Evolutionary conservation across 2,113 vertebrate genomes (phyloP), one percentile per base, ranked within the genome.

Genomic region (Rhinichthys klamathensis): DNA sequence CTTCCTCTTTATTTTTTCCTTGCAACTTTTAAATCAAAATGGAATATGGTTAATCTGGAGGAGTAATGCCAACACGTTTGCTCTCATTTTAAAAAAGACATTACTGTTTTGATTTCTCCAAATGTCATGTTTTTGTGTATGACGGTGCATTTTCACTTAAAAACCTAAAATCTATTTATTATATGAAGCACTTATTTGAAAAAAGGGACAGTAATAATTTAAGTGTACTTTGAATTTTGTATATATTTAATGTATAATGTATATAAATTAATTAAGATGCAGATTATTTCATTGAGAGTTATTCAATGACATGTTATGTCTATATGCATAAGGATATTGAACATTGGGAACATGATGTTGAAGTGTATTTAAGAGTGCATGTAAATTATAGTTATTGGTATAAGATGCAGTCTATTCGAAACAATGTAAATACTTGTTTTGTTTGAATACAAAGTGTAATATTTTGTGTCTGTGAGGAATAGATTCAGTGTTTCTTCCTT

Each of bases 201-300:
- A 91, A 91, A 92, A 94, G 94, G 94, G 91, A 92, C 95, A 95
- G 96, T 95, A 95, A 94, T 92, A 95, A 96, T 98, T 96, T 97
- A 96, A 95, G 96, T 96, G 93, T 97, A 97, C 96, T 97, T 95
- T 95, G 97, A 97, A 98, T 97, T 98, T 98, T 98, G 95, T 96
- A 97, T 96, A 95, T 92, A 92, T 91, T 56, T 91, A 91, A 90
- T 92, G 84, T 91, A 92, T 90, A 93, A 84, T 88, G 82, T 95
- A 93, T 95, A 95, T 94, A 92, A 92, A 92, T 89, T 85, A 93
- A 94, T 90, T 86, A 89, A 88, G 84, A 91, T 90, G 91, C 92
- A 91, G 92, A 92, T 92, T 86, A 89, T 84, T 88, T 91, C 90
- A 89, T 89, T 91, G 88, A 92, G 93, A 94, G 93, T 91, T 92